Conservation (phyloP, 2,888 invertebrate species). For the Unio delphinus region DNA sequence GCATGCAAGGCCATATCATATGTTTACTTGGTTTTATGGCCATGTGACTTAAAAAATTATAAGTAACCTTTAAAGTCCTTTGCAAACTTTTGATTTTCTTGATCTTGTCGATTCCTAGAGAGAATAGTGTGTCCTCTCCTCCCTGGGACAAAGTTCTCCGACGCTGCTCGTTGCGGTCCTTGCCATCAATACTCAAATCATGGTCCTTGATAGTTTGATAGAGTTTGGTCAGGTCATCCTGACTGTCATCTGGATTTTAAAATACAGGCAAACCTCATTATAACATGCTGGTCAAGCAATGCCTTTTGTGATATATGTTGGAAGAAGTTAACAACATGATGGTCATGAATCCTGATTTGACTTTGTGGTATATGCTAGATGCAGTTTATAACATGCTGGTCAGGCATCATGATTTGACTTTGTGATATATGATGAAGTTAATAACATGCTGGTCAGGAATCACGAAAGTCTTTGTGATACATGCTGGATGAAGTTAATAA, state of each 20-base stretch:
- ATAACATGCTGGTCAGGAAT: too few relatives aligned
- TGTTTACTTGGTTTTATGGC: not conserved
- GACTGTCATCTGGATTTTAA: constrained; percentile 22
- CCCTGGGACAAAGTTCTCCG: constrained; percentile 38
- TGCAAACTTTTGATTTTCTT: constrained; percentile 49
- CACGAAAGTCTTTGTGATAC: too few relatives aligned
- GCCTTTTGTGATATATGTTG: not conserved
- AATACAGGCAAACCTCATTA: not conserved
- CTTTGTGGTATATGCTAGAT: too few relatives aligned
- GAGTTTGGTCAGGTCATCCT: constrained; percentile 48
- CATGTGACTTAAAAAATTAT: not conserved
- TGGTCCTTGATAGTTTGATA: constrained; percentile 43
- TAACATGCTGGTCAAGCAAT: not conserved
- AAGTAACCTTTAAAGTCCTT: constrained; percentile 55
- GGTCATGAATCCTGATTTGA: too few relatives aligned
- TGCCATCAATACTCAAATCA: constrained; percentile 56
- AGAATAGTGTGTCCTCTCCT: constrained; percentile 11
- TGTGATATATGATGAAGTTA: too few relatives aligned
- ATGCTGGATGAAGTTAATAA: too few relatives aligned
- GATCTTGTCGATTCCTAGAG: constrained; percentile 40
- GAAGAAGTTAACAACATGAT: not conserved
- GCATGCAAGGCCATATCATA: not conserved
- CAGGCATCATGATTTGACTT: too few relatives aligned
- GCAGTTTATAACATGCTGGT: too few relatives aligned
- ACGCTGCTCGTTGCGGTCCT: constrained; percentile 43